Conservation (phyloP, 2,797 vertebrate genomes). For the Myotis myotis region DNA sequence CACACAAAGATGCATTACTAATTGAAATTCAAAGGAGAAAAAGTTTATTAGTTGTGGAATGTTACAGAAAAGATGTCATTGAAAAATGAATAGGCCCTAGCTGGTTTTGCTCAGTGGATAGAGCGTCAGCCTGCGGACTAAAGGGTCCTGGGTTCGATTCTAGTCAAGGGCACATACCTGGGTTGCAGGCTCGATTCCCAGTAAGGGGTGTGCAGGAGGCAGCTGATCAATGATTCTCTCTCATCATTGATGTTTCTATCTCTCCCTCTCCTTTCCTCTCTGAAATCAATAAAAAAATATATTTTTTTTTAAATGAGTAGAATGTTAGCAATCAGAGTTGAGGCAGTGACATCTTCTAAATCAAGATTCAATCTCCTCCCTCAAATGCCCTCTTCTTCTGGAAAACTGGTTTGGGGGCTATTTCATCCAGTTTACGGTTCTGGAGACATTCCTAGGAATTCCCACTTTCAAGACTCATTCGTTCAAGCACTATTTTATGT, state of each 20-base stretch:
- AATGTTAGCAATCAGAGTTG: not conserved
- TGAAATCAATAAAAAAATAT: too few species aligned
- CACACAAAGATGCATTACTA: not conserved
- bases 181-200: too few species aligned
- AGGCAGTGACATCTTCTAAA: not conserved
- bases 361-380: not conserved
- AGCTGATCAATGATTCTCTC: too few species aligned
- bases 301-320: not conserved
- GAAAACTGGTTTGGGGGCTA: not conserved
- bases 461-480: not conserved
- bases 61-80: slow-evolving; percentile 13
- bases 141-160: too few species aligned
- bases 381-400: not conserved
- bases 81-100: not conserved
- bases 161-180: too few species aligned
- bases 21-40: not conserved
- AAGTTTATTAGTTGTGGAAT: not conserved
- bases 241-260: too few species aligned
- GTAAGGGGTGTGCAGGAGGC: too few species aligned
- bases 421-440: not conserved
- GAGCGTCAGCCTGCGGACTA: too few species aligned
- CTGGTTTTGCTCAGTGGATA: too few species aligned
- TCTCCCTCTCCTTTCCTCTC: too few species aligned
- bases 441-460: slow-evolving; percentile 1
- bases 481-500: not conserved